Conservation (phyloP, 1,140 invertebrate genomes). For the Rhopalosiphum maidis region DNA sequence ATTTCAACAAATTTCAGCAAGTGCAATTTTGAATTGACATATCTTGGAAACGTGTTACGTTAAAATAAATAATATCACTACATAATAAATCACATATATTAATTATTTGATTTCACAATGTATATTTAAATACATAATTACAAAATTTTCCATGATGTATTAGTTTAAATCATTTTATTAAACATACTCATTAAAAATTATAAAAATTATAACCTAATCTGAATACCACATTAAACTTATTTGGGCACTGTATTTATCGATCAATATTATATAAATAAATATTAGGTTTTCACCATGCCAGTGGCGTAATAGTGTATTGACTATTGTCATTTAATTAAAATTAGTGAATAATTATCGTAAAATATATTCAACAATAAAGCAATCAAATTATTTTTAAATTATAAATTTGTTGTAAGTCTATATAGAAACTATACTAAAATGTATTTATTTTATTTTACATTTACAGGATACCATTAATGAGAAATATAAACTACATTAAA, state of each 20-base stretch:
- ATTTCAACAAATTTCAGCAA: too few relatives aligned
- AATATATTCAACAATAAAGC: neutral
- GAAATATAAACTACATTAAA: neutral
- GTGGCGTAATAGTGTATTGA: neutral
- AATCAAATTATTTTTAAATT: neutral
- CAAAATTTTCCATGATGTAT: too few relatives aligned
- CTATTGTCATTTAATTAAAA: neutral
- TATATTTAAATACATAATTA: too few relatives aligned
- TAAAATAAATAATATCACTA: too few relatives aligned
- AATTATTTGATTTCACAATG: too few relatives aligned
- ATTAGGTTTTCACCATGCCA: neutral
- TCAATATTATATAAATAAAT: neutral
- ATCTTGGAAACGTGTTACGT: too few relatives aligned
- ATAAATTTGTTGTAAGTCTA: neutral
- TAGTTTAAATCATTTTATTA: too few relatives aligned
- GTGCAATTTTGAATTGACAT: too few relatives aligned
- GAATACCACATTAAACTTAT: neutral
- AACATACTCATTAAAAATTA: too few relatives aligned
- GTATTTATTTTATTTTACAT: too few relatives aligned
- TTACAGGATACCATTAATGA: neutral
- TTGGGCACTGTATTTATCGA: neutral
- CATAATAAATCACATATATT: too few relatives aligned
- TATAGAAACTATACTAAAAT: neutral
- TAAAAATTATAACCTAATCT: too few relatives aligned
- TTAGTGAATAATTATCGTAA: neutral